Base-by-base conservation (phyloP, 2,113 vertebrate species). In the Pterocles orientalis region DNA sequence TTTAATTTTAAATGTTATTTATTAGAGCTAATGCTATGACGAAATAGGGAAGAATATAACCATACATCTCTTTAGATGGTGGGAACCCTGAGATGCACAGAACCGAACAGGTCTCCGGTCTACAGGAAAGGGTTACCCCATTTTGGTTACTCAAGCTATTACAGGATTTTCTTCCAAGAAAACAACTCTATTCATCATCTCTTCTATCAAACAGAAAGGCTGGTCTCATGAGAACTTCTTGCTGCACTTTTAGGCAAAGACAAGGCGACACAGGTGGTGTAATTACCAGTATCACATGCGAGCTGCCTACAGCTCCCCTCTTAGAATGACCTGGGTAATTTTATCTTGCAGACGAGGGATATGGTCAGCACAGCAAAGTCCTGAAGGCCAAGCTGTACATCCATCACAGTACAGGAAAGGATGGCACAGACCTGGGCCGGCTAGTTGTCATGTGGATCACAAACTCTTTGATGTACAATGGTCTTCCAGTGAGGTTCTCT, bases 391-490 rank as follows among this genome's bases (percentile, higher is more conserved):
- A 66, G 24, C 5, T 82, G 29, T 36, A 41, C n/a, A 24, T 43
- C 9, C 21, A 87, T 29, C 14, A 72, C 8, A 57, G 41, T 18
- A 34, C 9, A 70, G 11, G 7, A 70, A 43, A 73, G 7, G 3
- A 82, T 2, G 7, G 8, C 26, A 34, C 12, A 28, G 4, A 2
- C 18, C n/a, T 26, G 17, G 25, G 20, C 7, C 51, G 48, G 5
- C 12, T 61, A 11, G 6, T 18, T 65, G 17, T 47, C 45, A 4
- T 4, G 11, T 48, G 10, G 36, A 13, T 48, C 47, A 34, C 1
- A 3, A 73, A 8, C 8, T 1, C 14, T 80, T 23, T 20, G 12
- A 57, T 10, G 7, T 21, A 28, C 13, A 45, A 39, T 0, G 0
- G 16, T 56, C 18, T 77, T 69, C 7, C 50, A 31, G 17, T 33